These are phyloP conservation scores for Myzus persicae DNA, from an alignment of 1,140 invertebrate genomes.

Conservation along the genomic window DNA sequence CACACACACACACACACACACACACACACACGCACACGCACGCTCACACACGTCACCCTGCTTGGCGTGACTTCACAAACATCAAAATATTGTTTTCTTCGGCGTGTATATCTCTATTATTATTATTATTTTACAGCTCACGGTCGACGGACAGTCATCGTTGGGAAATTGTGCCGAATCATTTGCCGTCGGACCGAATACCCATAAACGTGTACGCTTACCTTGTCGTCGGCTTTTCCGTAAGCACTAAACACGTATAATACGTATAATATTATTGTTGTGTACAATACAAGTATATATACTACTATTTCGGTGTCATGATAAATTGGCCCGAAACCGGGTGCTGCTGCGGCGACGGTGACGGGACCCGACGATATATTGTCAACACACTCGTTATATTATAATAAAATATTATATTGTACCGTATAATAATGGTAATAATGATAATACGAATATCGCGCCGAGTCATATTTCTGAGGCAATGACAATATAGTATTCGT, in stretches of 20 bases:
- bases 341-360: background rate
- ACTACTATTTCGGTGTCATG: background rate
- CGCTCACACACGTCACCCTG: background rate
- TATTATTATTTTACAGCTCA: background rate
- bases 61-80: constrained; percentile 54
- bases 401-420: background rate
- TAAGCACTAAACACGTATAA: background rate
- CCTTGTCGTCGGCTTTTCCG: constrained; percentile 38
- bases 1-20: no score
- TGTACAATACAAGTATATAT: background rate
- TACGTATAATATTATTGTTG: background rate
- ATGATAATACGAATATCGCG: no score
- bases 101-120: constrained; percentile 1
- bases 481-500: background rate
- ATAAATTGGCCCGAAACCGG: constrained; percentile 37
- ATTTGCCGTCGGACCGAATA: constrained; percentile 39
- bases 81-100: constrained; percentile 56
- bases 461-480: constrained; percentile 28
- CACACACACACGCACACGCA: background rate
- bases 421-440: no score
- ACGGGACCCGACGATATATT: constrained; percentile 30
- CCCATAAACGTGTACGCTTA: background rate
- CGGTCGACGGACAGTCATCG: background rate
- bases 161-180: constrained; percentile 49
- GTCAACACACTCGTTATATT: constrained; percentile 34